phyloP scores from a whole-genome alignment of 1,140 invertebrate species.

The Ceratitis capitata region DNA sequence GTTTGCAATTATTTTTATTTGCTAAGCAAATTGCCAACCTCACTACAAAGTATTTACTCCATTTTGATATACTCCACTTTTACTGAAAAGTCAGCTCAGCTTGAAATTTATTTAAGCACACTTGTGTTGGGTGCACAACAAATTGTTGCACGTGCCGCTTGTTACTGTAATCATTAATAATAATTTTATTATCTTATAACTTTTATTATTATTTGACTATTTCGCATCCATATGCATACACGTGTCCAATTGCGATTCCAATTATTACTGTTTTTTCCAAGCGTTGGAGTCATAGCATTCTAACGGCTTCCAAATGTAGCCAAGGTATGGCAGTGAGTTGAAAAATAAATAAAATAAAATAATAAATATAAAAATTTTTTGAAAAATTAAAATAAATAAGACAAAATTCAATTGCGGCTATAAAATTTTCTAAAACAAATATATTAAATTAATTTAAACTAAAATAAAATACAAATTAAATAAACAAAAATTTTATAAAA shows the following conservation, averaged over 20 bases:
- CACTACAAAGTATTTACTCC: too few species aligned
- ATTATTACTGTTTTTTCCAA: neutral
- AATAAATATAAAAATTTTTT: too few species aligned
- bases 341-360: too few species aligned
- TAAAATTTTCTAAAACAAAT: too few species aligned
- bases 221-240: neutral
- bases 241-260: neutral
- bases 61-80: neutral
- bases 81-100: neutral
- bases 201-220: slow-evolving; percentile 14
- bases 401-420: too few species aligned
- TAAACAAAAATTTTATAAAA: too few species aligned
- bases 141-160: slow-evolving; percentile 29
- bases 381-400: too few species aligned
- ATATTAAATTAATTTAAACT: too few species aligned
- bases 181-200: slow-evolving; percentile 1
- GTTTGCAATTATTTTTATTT: slow-evolving; percentile 24
- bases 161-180: slow-evolving; percentile 3
- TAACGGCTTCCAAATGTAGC: too few species aligned
- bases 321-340: too few species aligned
- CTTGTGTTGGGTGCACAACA: neutral
- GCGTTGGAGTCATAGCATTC: too few species aligned
- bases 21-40: neutral
- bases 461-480: too few species aligned
- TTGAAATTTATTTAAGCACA: neutral